Percentiles rank a stretch among this genome's conserved stretches.
Evolutionary conservation across 2,797 vertebrate genomes (phyloP).

Genomic region (Platyrinchus mystaceus): DNA sequence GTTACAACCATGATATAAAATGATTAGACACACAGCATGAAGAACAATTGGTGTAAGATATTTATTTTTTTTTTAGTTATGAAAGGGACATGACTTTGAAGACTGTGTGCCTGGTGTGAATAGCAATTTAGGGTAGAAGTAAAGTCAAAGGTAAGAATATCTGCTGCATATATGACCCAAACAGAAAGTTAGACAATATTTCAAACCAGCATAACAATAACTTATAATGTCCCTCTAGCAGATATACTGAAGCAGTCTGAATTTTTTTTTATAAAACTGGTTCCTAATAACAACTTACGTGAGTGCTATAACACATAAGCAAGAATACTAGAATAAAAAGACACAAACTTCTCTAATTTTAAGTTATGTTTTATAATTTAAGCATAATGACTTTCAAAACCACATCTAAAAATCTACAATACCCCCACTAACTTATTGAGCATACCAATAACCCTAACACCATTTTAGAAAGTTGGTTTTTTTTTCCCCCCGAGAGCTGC

Average conservation of each 20-base stretch:
- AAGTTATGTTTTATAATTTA: background rate
- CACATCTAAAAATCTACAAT: background rate
- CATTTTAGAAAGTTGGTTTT: background rate
- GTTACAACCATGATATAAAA: background rate
- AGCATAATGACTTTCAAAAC: background rate
- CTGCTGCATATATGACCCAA: background rate
- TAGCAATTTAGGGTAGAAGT: background rate
- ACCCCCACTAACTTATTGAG: background rate
- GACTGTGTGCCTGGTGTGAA: background rate
- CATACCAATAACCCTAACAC: background rate
- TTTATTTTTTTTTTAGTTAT: background rate
- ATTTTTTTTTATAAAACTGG: background rate
- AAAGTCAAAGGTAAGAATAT: background rate
- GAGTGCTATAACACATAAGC: background rate
- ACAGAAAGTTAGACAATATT: background rate
- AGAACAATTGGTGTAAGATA: background rate
- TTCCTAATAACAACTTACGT: background rate
- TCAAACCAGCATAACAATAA: background rate
- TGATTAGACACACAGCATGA: background rate
- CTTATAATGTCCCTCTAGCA: background rate
- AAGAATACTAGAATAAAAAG: background rate
- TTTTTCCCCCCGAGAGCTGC: accelerated
- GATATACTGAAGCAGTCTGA: background rate
- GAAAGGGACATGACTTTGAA: background rate
- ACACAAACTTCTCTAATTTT: background rate